Conservation (phyloP, 2,113 vertebrate genomes). For the Anhinga rufa region DNA sequence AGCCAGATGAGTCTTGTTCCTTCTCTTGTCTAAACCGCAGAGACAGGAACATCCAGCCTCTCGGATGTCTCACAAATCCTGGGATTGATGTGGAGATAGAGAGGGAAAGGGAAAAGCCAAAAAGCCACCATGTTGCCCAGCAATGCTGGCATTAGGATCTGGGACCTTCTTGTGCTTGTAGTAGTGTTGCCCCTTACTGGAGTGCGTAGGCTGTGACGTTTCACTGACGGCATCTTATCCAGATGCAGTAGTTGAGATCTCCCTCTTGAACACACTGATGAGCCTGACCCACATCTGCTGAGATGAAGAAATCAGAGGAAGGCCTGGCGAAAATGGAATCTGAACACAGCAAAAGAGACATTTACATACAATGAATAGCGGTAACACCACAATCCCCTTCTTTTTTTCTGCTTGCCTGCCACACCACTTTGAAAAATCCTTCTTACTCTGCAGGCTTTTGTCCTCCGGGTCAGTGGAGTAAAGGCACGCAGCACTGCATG, state of each 20-base stretch:
- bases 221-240: background rate
- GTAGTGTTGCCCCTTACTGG: background rate
- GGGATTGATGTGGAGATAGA: rapidly evolving
- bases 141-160: background rate
- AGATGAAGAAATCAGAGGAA: background rate
- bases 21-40: background rate
- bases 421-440: background rate
- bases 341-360: background rate
- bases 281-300: background rate
- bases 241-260: background rate
- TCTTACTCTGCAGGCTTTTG: background rate
- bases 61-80: background rate
- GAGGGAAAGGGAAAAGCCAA: background rate
- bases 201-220: background rate
- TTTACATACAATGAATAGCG: background rate
- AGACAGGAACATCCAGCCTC: background rate
- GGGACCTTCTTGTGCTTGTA: background rate
- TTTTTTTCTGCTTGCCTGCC: background rate
- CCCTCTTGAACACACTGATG: background rate
- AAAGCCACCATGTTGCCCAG: background rate
- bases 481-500: background rate
- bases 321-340: background rate
- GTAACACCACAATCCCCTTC: background rate
- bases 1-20: background rate
- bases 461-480: background rate